These are phyloP conservation scores for Eublepharis macularius DNA, from an alignment of 2,113 vertebrate species.

Conservation along the genomic window DNA sequence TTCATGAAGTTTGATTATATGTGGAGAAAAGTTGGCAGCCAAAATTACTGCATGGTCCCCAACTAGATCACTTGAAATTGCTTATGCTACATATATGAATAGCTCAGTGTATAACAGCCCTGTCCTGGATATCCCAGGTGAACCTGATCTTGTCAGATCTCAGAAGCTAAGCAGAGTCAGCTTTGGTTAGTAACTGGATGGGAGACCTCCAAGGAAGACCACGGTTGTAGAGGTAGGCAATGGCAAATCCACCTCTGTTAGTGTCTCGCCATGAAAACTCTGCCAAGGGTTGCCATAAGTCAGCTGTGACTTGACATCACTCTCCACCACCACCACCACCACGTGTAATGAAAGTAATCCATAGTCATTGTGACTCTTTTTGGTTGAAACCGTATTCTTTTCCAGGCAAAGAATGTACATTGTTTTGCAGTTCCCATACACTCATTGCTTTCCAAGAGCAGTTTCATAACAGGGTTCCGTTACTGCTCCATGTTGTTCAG, in stretches of 20 bases:
- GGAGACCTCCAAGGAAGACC: no score
- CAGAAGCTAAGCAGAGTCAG: no score
- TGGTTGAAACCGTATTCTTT: neutral
- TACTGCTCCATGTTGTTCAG: neutral
- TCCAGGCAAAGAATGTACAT: neutral
- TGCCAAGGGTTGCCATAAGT: no score
- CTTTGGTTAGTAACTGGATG: no score
- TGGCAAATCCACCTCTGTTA: no score
- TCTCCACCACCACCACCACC: no score
- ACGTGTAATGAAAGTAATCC: neutral
- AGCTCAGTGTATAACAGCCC: no score
- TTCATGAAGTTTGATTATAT: neutral
- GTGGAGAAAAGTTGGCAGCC: neutral
- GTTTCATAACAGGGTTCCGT: neutral
- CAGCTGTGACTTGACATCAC: no score
- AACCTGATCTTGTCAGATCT: no score
- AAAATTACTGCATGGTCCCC: neutral
- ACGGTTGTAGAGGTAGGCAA: no score
- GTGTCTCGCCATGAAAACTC: no score
- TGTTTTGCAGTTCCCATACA: neutral
- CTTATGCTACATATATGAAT: neutral
- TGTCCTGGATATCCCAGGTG: no score
- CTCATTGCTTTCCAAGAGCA: neutral
- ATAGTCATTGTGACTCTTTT: neutral
- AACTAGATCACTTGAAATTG: neutral